A percentile compares a stretch with the other conserved stretches of the same genome.
phyloP scores from a whole-genome alignment of 1,140 invertebrate genomes.

The Xylocopa sonorina region DNA sequence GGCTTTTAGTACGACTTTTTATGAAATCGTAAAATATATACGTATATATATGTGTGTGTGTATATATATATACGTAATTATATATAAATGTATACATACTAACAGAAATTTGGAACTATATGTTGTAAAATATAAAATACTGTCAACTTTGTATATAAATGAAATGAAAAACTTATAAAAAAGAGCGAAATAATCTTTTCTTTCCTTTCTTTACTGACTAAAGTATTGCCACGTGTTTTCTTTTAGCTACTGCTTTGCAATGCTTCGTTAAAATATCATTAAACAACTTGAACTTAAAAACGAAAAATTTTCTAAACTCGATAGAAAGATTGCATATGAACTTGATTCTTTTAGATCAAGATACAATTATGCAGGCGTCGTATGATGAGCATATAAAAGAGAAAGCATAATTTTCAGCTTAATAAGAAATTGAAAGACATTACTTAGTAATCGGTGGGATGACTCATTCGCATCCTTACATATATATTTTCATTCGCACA shows the following conservation, averaged over 20 bases:
- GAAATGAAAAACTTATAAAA: slow-evolving; percentile 50
- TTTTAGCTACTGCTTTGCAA: slow-evolving; percentile 22
- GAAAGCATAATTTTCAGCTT: slow-evolving; percentile 22
- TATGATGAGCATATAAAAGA: neutral
- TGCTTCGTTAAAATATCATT: slow-evolving; percentile 16
- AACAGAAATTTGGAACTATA: slow-evolving; percentile 61
- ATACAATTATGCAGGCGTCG: neutral
- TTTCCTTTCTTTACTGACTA: slow-evolving; percentile 32
- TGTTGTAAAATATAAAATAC: slow-evolving; percentile 75
- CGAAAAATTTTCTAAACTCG: neutral
- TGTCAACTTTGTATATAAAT: slow-evolving; percentile 68
- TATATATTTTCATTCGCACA: slow-evolving; percentile 38
- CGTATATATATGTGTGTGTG: slow-evolving; percentile 28
- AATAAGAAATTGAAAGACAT: slow-evolving; percentile 28
- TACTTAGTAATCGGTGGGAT: slow-evolving; percentile 55
- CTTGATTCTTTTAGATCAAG: neutral
- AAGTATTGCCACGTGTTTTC: slow-evolving; percentile 70
- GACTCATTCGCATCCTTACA: slow-evolving; percentile 43
- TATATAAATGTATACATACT: slow-evolving; percentile 32
- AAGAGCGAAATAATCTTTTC: slow-evolving; percentile 54
- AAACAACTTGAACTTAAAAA: slow-evolving; percentile 1
- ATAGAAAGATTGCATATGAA: neutral
- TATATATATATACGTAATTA: slow-evolving; percentile 33
- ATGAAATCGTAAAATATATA: slow-evolving; percentile 61
- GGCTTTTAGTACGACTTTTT: slow-evolving; percentile 47